These are phyloP conservation scores for Amphipyra berbera DNA, from an alignment of 2,888 invertebrate species.

Conservation along the genomic window DNA sequence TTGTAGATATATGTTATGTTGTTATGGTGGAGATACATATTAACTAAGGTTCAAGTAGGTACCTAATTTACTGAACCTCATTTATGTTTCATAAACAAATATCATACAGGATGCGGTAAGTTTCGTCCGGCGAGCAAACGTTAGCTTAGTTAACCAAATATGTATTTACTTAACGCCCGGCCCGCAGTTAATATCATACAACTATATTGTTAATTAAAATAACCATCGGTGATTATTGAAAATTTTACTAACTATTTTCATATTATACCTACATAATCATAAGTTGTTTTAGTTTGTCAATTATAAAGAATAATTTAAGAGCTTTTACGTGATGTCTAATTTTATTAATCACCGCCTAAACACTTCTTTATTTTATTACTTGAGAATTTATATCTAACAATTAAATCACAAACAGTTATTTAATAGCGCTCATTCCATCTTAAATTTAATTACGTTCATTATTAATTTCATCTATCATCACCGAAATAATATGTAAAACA, in stretches of 20 bases:
- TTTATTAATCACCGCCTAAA: background rate
- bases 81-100: slow-evolving; percentile 46
- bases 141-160: slow-evolving; percentile 18
- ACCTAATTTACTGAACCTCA: slow-evolving; percentile 26
- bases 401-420: no score
- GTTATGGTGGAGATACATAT: no score
- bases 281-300: background rate
- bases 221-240: background rate
- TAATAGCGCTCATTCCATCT: background rate
- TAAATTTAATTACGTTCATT: background rate
- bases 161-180: slow-evolving; percentile 6
- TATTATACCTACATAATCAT: no score
- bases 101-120: slow-evolving; percentile 48
- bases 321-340: background rate
- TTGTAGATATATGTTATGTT: no score
- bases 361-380: background rate
- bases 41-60: no score
- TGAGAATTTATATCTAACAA: background rate
- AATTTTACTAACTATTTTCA: no score
- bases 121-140: slow-evolving; percentile 33
- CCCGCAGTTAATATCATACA: slow-evolving; percentile 3
- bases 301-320: background rate
- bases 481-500: slow-evolving; percentile 13
- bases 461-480: slow-evolving; percentile 19
- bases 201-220: background rate